phyloP scores from a whole-genome alignment of 2,888 invertebrate species.

The Scrobipalpa costella region DNA sequence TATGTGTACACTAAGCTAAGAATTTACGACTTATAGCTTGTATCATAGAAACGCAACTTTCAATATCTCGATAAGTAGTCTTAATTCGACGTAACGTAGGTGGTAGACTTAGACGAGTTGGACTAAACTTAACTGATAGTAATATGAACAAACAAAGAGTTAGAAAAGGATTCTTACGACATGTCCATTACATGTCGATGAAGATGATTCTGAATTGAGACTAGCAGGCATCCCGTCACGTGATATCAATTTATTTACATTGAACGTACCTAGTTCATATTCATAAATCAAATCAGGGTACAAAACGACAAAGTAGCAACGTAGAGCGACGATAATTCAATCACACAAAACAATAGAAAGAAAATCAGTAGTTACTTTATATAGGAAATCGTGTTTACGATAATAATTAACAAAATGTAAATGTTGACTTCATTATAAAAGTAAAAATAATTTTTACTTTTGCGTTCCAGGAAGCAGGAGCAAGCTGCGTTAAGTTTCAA shows the following conservation, averaged over 20 bases:
- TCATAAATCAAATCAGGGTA: too few relatives aligned
- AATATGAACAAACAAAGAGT: too few relatives aligned
- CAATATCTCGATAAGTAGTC: too few relatives aligned
- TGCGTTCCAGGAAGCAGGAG: slow-evolving; percentile 83
- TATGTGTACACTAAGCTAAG: neutral
- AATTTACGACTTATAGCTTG: neutral
- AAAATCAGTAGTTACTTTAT: neutral
- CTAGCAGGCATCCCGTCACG: neutral
- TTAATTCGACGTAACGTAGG: too few relatives aligned
- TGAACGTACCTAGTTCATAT: too few relatives aligned
- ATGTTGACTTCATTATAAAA: neutral
- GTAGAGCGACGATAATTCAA: too few relatives aligned
- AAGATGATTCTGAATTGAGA: neutral
- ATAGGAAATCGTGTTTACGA: too few relatives aligned
- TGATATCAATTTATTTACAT: slow-evolving; percentile 3
- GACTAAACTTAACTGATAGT: too few relatives aligned
- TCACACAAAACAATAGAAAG: neutral
- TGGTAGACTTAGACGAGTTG: too few relatives aligned
- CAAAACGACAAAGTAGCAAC: neutral
- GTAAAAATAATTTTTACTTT: neutral
- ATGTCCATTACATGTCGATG: too few relatives aligned
- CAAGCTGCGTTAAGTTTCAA: slow-evolving; percentile 92
- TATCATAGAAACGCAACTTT: neutral
- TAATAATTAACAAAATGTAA: too few relatives aligned
- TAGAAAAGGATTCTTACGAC: too few relatives aligned